These are phyloP conservation scores for Apogon talboti DNA, from an alignment of 2,797 vertebrate species.

Conservation along the genomic window DNA sequence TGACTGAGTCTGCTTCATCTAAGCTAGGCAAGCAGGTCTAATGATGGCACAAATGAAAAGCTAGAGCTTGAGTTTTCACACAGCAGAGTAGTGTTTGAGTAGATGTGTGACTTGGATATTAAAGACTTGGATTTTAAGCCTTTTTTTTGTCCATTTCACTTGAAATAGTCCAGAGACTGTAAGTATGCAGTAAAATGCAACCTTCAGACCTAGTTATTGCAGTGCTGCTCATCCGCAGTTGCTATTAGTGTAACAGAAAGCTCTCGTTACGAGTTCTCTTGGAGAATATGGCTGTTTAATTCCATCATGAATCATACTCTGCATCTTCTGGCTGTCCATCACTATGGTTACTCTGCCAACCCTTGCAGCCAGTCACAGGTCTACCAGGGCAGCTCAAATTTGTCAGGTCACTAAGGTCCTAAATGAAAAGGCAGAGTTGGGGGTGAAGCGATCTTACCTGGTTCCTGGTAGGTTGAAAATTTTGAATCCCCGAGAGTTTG, in stretches of 20 bases:
- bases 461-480: slow-evolving; percentile 52
- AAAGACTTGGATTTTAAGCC: slow-evolving; percentile 45
- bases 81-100: slow-evolving; percentile 36
- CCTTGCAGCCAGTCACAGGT: slow-evolving; percentile 48
- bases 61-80: slow-evolving; percentile 27
- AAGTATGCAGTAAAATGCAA: slow-evolving; percentile 41
- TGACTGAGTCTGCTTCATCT: slow-evolving; percentile 69
- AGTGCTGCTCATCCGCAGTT: slow-evolving; percentile 27
- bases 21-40: slow-evolving; percentile 58
- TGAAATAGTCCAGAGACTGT: slow-evolving; percentile 37
- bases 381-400: slow-evolving; percentile 36
- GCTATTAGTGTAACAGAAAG: slow-evolving; percentile 46
- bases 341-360: slow-evolving; percentile 66
- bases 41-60: slow-evolving; percentile 64
- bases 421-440: slow-evolving; percentile 41
- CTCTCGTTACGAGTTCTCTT: slow-evolving; percentile 45
- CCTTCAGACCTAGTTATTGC: slow-evolving; percentile 40
- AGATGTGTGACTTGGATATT: slow-evolving; percentile 27
- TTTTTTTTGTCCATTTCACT: slow-evolving; percentile 33
- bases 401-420: slow-evolving; percentile 41
- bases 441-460: slow-evolving; percentile 34
- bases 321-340: slow-evolving; percentile 56
- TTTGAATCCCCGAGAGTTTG: slow-evolving; percentile 56
- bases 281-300: slow-evolving; percentile 51
- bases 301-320: slow-evolving; percentile 55